Conservation (phyloP, 2,797 vertebrate species). For the Syngnathus rostellatus region DNA sequence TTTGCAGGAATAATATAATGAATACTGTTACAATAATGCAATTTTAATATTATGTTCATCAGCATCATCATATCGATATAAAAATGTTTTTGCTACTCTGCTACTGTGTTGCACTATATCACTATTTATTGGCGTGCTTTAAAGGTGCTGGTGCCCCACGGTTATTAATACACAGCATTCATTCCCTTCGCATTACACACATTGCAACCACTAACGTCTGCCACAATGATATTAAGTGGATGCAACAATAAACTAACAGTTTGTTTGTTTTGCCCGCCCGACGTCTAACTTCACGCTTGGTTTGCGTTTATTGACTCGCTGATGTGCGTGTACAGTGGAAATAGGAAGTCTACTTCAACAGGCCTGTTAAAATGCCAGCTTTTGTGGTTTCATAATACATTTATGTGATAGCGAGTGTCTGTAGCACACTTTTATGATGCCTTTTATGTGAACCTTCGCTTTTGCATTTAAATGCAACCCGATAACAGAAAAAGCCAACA, state of each 20-base stretch:
- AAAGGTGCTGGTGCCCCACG: conserved; percentile 26
- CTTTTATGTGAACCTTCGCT: neutral
- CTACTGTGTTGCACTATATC: conserved; percentile 19
- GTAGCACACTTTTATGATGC: neutral
- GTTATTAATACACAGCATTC: conserved; percentile 19
- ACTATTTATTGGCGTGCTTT: conserved; percentile 23
- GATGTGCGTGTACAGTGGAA: conserved; percentile 1
- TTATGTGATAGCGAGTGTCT: neutral
- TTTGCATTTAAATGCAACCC: neutral
- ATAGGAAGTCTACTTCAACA: neutral
- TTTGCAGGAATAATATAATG: neutral
- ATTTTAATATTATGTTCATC: neutral
- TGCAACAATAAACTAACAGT: conserved; percentile 6
- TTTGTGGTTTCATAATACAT: neutral
- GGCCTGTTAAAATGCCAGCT: neutral
- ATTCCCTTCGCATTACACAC: conserved; percentile 7
- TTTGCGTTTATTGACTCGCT: conserved; percentile 30
- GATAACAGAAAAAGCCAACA: neutral
- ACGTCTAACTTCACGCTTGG: conserved; percentile 30
- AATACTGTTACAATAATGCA: neutral
- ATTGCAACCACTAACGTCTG: conserved; percentile 21
- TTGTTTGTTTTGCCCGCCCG: conserved; percentile 24
- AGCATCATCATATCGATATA: neutral
- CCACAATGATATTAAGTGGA: conserved; percentile 12
- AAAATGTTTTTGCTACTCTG: conserved; percentile 3